Base-by-base conservation (phyloP, 2,113 vertebrate genomes). In the Rhodinocichla rosea region DNA sequence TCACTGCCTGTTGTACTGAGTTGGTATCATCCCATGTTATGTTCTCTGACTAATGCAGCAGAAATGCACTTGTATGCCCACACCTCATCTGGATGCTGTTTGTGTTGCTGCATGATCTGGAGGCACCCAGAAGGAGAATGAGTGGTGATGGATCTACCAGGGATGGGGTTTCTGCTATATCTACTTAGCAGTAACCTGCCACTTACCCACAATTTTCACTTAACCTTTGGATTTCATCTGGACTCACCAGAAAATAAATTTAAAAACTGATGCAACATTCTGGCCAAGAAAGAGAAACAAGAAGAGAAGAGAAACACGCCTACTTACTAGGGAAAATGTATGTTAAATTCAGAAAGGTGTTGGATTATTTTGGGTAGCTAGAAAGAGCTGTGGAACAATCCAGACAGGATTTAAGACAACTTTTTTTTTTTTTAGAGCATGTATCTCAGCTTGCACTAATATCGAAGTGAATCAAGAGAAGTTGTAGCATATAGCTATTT, bases 1-100 rank as follows among this genome's bases (percentile, higher is more conserved):
- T 75, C 69, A 30, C 39, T 0, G 0, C 49, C 23, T 20, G 28
- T 18, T 49, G 27, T 60, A 47, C 10, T 6, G 6, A 59, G 56
- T 24, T 67, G 33, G 21, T 86, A 26, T 27, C 35, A 83, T 39
- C 73, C 68, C 53, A 5, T 47, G 44, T n/a, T 73, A 23, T 3
- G 40, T 16, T 24, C 60, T 90, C 82, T 91, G 76, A 96, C 71
- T 95, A 92, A 90, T 59, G 69, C 92, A 70, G 42, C 73, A 94
- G 89, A 95, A 90, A 94, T 71, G 73, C 76, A 71, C 47, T 89
- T 59, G 19, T 40, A 30, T 37, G 83, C 60, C 76, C 68, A 52
- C 73, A 78, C 77, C 86, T 95, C 80, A 52, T 81, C 59, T 75
- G 76, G 60, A 62, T 86, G 85, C 21, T 90, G 15, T 39, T 89